These are phyloP conservation scores for Drosophila nr. perissopoda DNA, from an alignment of 2,888 invertebrate species.

Conservation along the genomic window DNA sequence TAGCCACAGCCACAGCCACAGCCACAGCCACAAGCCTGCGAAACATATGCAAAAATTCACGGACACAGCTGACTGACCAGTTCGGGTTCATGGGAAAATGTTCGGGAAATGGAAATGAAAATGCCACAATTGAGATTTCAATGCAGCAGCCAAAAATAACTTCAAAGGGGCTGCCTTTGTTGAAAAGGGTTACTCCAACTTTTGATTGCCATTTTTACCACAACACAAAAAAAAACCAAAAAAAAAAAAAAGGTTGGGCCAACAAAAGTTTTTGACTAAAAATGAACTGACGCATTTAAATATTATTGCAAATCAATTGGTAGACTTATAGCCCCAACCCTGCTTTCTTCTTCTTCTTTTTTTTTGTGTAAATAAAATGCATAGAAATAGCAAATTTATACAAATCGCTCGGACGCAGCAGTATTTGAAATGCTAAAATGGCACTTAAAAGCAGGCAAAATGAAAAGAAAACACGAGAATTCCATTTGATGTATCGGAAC, in stretches of 20 bases:
- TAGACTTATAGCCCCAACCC: slow-evolving; percentile 6
- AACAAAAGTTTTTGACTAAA: slow-evolving; percentile 22
- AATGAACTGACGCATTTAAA: slow-evolving; percentile 78
- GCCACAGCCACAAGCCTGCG: slow-evolving; percentile 32
- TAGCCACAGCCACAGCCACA: slow-evolving; percentile 49
- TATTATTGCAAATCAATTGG: slow-evolving; percentile 83
- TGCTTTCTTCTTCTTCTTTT: background rate
- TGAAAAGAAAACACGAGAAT: slow-evolving; percentile 83
- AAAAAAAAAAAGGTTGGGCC: slow-evolving; percentile 68
- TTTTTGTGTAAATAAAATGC: slow-evolving; percentile 70
- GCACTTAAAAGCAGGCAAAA: slow-evolving; percentile 80
- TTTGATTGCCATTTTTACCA: slow-evolving; percentile 58
- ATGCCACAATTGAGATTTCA: slow-evolving; percentile 64
- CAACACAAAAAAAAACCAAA: background rate
- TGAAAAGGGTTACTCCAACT: slow-evolving; percentile 58
- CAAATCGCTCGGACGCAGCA: slow-evolving; percentile 64
- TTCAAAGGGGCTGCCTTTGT: slow-evolving; percentile 60
- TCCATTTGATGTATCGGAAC: slow-evolving; percentile 74
- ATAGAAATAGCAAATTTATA: slow-evolving; percentile 82
- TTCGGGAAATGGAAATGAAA: slow-evolving; percentile 50
- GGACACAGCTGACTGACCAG: slow-evolving; percentile 58
- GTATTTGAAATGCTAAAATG: slow-evolving; percentile 81
- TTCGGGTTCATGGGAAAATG: slow-evolving; percentile 37
- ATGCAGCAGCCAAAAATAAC: slow-evolving; percentile 33
- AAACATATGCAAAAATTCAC: slow-evolving; percentile 81